Evolutionary conservation across 2,888 invertebrate genomes (phyloP), one percentile per base, ranked within the genome.

Genomic region (Nomada lathburiana): DNA sequence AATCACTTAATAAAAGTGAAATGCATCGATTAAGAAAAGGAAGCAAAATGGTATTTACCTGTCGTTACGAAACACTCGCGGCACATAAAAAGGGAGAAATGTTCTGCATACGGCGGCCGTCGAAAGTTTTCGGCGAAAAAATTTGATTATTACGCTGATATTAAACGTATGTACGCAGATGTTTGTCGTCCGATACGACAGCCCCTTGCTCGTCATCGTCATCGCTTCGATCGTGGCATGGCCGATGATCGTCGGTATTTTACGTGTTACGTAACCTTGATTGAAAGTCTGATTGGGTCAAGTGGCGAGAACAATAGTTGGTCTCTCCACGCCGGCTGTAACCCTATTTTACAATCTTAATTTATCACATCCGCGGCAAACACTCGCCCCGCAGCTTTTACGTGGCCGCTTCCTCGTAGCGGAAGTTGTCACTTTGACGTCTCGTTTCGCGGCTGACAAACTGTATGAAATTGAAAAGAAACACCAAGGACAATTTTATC

Each of bases 251-350:
- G 52, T 26, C 26, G 23, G 84, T 85, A 86, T 92, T 92, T 91
- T 87, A 81, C 88, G 73, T 85, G 90, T 92, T 92, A 89, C 89
- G 85, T 88, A 93, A 93, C 77, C 75, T 82, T 87, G 89, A 90
- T 92, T 91, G 89, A 79, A 83, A 83, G 86, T 90, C 85, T 92
- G 91, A 93, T 93, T 92, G 87, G 86, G 89, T 91, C 91, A 93
- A 93, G 92, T 93, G 93, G 88, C 72, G 89, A 88, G 92, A 92
- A 93, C 93, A 93, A 93, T 93, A 90, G 88, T 88, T 74, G 77
- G 82, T 83, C 86, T 78, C 89, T 74, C 80, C 78, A 69, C 84
- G 83, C 71, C 70, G 87, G 83, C 84, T 76, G 84, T 89, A 89
- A 89, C 90, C 90, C 91, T 87, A 86, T 92, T 91, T 84, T 86